Evolutionary conservation across 2,888 invertebrate species (phyloP).

Genomic region (Cetonia aurata): DNA sequence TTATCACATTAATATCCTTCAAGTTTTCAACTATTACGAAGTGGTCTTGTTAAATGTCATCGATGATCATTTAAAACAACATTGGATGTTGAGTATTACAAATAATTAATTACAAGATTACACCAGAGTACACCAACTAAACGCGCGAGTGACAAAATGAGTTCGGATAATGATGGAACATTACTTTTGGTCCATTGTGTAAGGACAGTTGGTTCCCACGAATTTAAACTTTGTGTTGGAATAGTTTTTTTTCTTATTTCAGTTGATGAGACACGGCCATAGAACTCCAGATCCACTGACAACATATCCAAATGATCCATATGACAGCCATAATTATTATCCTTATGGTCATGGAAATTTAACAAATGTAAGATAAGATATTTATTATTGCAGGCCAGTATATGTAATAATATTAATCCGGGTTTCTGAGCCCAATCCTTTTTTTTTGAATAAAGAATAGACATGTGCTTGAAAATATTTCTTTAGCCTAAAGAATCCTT

Average conservation of each 20-base stretch:
- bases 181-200: slow-evolving; percentile 30
- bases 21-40: too few species aligned
- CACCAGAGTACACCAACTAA: too few species aligned
- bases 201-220: not conserved
- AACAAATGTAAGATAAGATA: slow-evolving; percentile 42
- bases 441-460: too few species aligned
- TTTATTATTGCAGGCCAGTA: not conserved
- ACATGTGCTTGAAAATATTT: too few species aligned
- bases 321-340: slow-evolving; percentile 17
- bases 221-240: not conserved
- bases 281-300: slow-evolving; percentile 26
- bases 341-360: slow-evolving; percentile 38
- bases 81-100: too few species aligned
- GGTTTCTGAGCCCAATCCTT: too few species aligned
- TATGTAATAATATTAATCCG: too few species aligned
- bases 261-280: slow-evolving; percentile 41
- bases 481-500: too few species aligned
- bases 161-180: not conserved
- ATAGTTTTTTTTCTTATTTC: not conserved
- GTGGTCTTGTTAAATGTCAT: too few species aligned
- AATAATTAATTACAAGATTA: too few species aligned
- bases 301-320: slow-evolving; percentile 34
- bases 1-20: too few species aligned
- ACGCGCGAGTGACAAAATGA: not conserved
- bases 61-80: too few species aligned